Conservation (phyloP, 2,888 invertebrate genomes). For the Scaptomyza parva region DNA sequence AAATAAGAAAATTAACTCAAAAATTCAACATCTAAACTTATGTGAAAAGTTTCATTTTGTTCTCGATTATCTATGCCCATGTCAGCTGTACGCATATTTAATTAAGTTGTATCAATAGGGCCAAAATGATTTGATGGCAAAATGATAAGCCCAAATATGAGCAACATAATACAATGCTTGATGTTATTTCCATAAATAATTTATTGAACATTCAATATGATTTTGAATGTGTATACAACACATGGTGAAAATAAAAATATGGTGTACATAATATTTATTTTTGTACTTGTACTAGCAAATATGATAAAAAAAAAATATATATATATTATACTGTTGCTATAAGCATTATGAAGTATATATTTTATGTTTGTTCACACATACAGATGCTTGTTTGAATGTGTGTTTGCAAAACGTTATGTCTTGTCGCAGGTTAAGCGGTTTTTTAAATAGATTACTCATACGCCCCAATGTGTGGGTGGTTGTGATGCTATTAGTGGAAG, state of each 20-base stretch:
- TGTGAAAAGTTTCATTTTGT: not conserved
- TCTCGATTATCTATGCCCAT: constrained; percentile 15
- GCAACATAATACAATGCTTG: constrained; percentile 29
- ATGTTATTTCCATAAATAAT: constrained; percentile 28
- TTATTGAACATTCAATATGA: not conserved
- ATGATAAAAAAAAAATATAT: not conserved
- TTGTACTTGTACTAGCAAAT: not conserved
- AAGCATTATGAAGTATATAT: not conserved
- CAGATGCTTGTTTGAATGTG: not conserved
- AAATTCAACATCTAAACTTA: too few relatives aligned
- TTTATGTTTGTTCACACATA: not conserved
- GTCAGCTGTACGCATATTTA: constrained; percentile 22
- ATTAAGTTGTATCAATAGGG: constrained; percentile 31
- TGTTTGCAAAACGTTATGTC: constrained; percentile 18
- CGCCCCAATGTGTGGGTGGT: not conserved
- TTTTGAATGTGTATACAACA: not conserved
- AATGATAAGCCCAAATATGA: constrained; percentile 32
- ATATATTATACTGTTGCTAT: not conserved
- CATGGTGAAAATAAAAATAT: not conserved
- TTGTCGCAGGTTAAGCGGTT: constrained; percentile 36
- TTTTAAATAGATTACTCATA: constrained; percentile 27
- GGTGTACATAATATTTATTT: not conserved
- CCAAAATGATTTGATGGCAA: constrained; percentile 8
- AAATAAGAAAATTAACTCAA: not conserved
- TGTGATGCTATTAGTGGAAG: not conserved